Evolutionary conservation across 2,888 invertebrate genomes (phyloP), one percentile per base, ranked within the genome.

Genomic region (Creontiades dilutus): DNA sequence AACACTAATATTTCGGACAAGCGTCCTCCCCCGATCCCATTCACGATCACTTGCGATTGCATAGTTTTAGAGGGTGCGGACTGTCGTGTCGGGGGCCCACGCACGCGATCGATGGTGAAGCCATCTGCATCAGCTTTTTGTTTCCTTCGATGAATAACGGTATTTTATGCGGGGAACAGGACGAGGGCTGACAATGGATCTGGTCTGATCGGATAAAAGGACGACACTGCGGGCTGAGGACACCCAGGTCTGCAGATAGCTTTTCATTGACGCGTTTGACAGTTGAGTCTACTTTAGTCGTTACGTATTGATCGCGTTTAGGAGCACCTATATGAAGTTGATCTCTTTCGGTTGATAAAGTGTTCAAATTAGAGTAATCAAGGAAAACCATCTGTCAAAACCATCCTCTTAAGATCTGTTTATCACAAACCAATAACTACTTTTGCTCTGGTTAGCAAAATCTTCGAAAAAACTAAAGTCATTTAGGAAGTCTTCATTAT

Each of bases 101-200:
- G 19, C 61, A 61, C 19, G 61, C 61, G 19, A 61, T 61, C 61
- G 19, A 61, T 16, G 19, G 19, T 1, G 61, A 19, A 61, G 61
- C 61, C 61, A 61, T 61, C 61, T 61, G 61, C 61, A 61, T 61
- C 61, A 19, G 61, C 61, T n/a, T 61, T 61, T 61, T 61, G 61
- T 61, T 61, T 61, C 61, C 19, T 19, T 61, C 19, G 61, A 61
- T 61, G 61, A 61, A 23, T 61, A 61, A 61, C 61, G 61, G 61
- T 19, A n/a, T 12, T 61, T 61, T 19, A 61, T 61, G 61, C 61
- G n/a, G 61, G 23, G 61, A 23, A 61, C 48, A 13, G 9, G 48
- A 13, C 48, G 7, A 11, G 7, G 48, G 13, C 19, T 61, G 61
- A 61, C 61, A 61, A 61, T 61, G 4, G 61, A n/a, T 19, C n/a